These are phyloP conservation scores for Rattus norvegicus DNA, from an alignment of 2,113 vertebrate genomes.

Conservation along the genomic window DNA sequence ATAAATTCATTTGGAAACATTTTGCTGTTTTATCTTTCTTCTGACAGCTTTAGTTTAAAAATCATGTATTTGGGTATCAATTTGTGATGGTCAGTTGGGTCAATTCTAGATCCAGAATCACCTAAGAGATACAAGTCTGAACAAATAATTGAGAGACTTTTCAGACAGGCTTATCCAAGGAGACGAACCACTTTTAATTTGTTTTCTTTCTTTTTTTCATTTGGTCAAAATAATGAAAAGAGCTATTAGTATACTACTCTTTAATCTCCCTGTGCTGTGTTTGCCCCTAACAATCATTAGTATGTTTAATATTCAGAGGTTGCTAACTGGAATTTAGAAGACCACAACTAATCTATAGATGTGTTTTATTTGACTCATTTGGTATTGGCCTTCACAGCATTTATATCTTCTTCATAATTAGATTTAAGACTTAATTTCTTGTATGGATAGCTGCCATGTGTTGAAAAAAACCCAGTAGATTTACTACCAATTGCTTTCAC, in stretches of 20 bases:
- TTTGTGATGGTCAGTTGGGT: background rate
- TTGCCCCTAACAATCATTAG: background rate
- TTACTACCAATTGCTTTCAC: background rate
- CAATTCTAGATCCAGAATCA: background rate
- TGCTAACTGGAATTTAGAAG: background rate
- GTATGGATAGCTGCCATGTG: background rate
- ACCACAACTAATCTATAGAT: conserved; percentile 20
- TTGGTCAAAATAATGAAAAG: background rate
- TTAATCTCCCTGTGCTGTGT: background rate
- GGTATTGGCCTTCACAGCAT: background rate
- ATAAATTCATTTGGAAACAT: background rate
- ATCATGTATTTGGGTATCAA: background rate
- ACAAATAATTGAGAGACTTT: background rate
- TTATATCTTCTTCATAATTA: conserved; percentile 43
- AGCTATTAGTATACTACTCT: background rate
- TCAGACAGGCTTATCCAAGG: no score
- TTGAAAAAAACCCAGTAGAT: background rate
- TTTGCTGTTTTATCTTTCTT: background rate
- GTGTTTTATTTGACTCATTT: conserved; percentile 33
- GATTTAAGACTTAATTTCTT: background rate
- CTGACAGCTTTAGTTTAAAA: background rate
- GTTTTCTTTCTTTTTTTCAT: background rate
- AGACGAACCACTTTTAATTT: background rate
- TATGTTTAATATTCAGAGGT: background rate
- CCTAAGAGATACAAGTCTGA: background rate